phyloP scores from a whole-genome alignment of 2,113 vertebrate species.

The Megaceryle maxima region DNA sequence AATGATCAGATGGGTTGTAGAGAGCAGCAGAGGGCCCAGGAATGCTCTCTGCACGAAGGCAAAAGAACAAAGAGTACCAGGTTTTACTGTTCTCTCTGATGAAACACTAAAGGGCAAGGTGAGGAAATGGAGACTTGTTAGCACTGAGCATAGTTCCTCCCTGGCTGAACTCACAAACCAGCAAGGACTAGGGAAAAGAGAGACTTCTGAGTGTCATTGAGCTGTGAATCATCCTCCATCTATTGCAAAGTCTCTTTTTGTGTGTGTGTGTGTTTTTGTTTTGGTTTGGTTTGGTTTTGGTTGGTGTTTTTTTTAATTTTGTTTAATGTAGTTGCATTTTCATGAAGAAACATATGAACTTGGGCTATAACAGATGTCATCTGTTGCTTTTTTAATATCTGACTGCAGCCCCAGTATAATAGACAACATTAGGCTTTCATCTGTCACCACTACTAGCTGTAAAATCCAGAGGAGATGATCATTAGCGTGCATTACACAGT shows the following conservation, averaged over 20 bases:
- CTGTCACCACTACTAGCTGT: neutral
- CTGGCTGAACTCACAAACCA: neutral
- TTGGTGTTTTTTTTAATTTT: neutral
- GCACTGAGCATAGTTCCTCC: neutral
- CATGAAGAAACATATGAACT: conserved; percentile 26
- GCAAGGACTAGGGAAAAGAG: neutral
- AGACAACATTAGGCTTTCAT: conserved; percentile 12
- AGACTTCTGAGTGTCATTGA: conserved; percentile 3
- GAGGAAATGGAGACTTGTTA: neutral
- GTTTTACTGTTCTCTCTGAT: neutral
- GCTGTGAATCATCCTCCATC: conserved; percentile 48
- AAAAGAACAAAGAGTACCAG: neutral
- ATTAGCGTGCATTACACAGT: conserved; percentile 7
- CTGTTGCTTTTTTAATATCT: neutral
- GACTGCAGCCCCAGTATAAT: neutral
- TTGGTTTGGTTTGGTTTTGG: no score
- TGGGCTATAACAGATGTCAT: conserved; percentile 39
- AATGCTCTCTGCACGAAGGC: neutral
- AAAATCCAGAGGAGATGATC: conserved; percentile 28
- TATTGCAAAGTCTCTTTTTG: neutral
- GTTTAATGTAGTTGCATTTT: conserved; percentile 22
- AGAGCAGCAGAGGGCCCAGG: neutral
- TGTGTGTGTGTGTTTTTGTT: no score
- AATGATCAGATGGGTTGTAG: neutral
- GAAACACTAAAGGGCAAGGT: conserved; percentile 17